Percentiles rank a stretch among this genome's conserved stretches.
These are phyloP conservation scores for Chinchilla lanigera DNA, from an alignment of 2,113 vertebrate species.

Conservation along the genomic window DNA sequence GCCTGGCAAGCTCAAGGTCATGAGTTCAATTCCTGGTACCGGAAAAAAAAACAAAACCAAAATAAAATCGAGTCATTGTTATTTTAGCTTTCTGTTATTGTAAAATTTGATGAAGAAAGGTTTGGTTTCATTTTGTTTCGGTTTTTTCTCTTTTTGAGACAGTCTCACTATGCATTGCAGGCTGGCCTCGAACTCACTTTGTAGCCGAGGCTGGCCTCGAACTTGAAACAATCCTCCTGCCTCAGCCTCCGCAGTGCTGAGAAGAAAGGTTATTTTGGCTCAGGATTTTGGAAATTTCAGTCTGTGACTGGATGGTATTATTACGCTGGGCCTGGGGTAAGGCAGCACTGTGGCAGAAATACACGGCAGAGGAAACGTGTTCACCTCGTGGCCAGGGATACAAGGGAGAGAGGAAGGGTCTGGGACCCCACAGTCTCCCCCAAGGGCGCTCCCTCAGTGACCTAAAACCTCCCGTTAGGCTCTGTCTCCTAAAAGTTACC, in stretches of 20 bases:
- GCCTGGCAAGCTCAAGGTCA: too few relatives aligned
- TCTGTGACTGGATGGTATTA: not conserved
- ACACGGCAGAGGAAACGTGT: not conserved
- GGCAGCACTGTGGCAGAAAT: not conserved
- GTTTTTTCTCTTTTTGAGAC: too few relatives aligned
- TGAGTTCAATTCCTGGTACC: too few relatives aligned
- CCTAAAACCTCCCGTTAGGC: not conserved
- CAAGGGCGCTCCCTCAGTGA: not conserved
- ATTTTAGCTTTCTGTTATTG: not conserved
- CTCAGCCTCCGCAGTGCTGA: too few relatives aligned
- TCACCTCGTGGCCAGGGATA: not conserved
- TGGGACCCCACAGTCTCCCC: not conserved
- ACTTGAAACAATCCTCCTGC: too few relatives aligned
- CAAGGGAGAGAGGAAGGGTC: not conserved
- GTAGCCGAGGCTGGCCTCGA: too few relatives aligned
- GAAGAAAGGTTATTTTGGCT: not conserved
- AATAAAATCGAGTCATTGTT: not conserved
- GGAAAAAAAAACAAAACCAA: too few relatives aligned
- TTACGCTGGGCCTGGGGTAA: not conserved
- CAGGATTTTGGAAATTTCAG: not conserved
- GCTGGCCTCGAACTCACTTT: too few relatives aligned
- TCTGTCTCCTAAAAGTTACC: not conserved
- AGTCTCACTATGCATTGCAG: too few relatives aligned
- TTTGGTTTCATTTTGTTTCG: not conserved
- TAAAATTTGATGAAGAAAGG: not conserved